Evolutionary conservation across 2,888 invertebrate genomes (phyloP).

Genomic region (Schrankia costaestrigalis): DNA sequence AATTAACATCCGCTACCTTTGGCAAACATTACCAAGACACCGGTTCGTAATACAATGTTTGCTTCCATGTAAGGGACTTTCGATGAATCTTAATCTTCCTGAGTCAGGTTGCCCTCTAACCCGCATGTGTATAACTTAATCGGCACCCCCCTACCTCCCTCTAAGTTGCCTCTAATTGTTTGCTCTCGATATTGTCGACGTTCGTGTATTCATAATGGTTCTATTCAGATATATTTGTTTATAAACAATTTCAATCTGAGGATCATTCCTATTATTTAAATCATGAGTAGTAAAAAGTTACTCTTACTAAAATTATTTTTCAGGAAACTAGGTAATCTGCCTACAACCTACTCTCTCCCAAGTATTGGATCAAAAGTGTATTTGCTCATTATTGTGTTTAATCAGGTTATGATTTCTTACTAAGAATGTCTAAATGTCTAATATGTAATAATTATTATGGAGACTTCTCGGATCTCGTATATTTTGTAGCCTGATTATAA

Average conservation of each 20-base stretch:
- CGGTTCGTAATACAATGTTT: slow-evolving; percentile 75
- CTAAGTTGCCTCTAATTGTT: slow-evolving; percentile 78
- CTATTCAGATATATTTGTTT: slow-evolving; percentile 31
- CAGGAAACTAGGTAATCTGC: no score
- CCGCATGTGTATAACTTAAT: slow-evolving; percentile 80
- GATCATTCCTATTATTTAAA: slow-evolving; percentile 1
- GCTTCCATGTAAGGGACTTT: slow-evolving; percentile 73
- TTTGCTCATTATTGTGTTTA: no score
- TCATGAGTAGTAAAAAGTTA: not conserved
- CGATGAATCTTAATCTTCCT: slow-evolving; percentile 78
- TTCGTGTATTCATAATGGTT: slow-evolving; percentile 57
- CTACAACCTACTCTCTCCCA: no score
- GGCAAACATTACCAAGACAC: slow-evolving; percentile 75
- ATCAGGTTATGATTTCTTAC: no score
- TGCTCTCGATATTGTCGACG: slow-evolving; percentile 77
- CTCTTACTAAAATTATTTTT: not conserved
- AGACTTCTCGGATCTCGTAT: no score
- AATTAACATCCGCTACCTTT: slow-evolving; percentile 79
- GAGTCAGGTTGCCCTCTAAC: slow-evolving; percentile 75
- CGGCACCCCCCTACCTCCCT: slow-evolving; percentile 60
- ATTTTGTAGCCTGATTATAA: no score
- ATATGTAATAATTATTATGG: no score
- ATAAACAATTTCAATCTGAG: slow-evolving; percentile 34
- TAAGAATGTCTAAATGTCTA: no score
- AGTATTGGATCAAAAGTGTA: no score